Conservation (phyloP, 2,888 invertebrate genomes). For the Mythimna ferrago region DNA sequence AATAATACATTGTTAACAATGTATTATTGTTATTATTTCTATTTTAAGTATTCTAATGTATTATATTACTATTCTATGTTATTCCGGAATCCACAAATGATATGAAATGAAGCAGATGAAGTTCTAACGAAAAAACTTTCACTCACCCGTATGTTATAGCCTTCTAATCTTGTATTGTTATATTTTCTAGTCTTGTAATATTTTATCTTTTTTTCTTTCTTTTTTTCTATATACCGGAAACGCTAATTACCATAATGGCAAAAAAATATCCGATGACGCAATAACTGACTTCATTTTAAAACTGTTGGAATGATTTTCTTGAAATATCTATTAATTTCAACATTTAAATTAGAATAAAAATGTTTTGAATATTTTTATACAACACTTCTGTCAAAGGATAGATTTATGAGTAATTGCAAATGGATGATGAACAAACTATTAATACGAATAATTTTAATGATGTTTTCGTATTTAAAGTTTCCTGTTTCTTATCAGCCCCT, state of each 20-base stretch:
- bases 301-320: background rate
- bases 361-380: background rate
- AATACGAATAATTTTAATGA: conserved; percentile 20
- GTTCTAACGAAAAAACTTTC: too few relatives aligned
- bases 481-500: conserved; percentile 4
- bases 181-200: too few relatives aligned
- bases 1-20: too few relatives aligned
- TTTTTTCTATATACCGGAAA: background rate
- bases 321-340: background rate
- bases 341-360: too few relatives aligned
- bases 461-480: background rate
- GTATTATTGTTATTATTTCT: too few relatives aligned
- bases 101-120: too few relatives aligned
- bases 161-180: too few relatives aligned
- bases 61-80: too few relatives aligned
- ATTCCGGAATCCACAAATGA: too few relatives aligned
- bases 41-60: too few relatives aligned
- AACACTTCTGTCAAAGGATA: background rate
- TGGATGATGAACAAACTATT: background rate
- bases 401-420: background rate
- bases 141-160: too few relatives aligned
- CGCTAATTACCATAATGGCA: conserved; percentile 22
- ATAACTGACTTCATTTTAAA: background rate
- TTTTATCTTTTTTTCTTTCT: too few relatives aligned
- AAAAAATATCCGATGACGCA: conserved; percentile 31